Evolutionary conservation across 1,140 invertebrate genomes (phyloP).

Genomic region (Drosophila melanogaster): Release_6_plus_ISO1_MT NT_033779.5:16431001-16431500

Average conservation of each 20-base stretch:
- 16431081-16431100: slow-evolving; percentile 78
- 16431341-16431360: slow-evolving; percentile 65
- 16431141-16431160: slow-evolving; percentile 42
- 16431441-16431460: slow-evolving; percentile 51
- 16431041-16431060: slow-evolving; percentile 48
- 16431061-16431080: slow-evolving; percentile 73
- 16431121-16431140: slow-evolving; percentile 29
- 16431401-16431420: slow-evolving; percentile 23
- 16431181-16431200: slow-evolving; percentile 33
- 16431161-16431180: slow-evolving; percentile 52
- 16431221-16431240: slow-evolving; percentile 27
- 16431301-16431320: slow-evolving; percentile 55
- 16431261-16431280: slow-evolving; percentile 48
- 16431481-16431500: not conserved
- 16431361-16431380: slow-evolving; percentile 64
- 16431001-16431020: slow-evolving; percentile 35
- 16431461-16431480: slow-evolving; percentile 42
- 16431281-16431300: slow-evolving; percentile 37
- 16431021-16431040: slow-evolving; percentile 19
- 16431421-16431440: slow-evolving; percentile 47
- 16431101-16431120: slow-evolving; percentile 55
- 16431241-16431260: slow-evolving; percentile 37
- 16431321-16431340: slow-evolving; percentile 57
- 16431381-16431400: slow-evolving; percentile 54
- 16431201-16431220: slow-evolving; percentile 18